A percentile compares a stretch with the other conserved stretches of the same genome.
These are phyloP conservation scores for Buteo buteo DNA, from an alignment of 2,113 vertebrate species.

Conservation along the genomic window DNA sequence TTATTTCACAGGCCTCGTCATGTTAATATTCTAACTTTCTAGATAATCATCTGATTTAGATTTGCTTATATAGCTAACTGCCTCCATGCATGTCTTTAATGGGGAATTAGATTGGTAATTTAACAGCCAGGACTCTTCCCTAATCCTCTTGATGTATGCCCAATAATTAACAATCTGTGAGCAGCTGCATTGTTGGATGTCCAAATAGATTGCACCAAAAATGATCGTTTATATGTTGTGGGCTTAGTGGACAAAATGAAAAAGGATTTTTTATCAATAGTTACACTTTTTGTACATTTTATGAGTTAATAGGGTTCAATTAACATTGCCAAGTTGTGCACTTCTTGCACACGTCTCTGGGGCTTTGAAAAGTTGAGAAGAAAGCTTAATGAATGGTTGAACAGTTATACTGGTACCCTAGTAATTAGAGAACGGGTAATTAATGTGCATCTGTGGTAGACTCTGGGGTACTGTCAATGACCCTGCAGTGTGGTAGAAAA, in stretches of 20 bases:
- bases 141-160: slow-evolving; percentile 37
- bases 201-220: slow-evolving; percentile 39
- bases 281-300: slow-evolving; percentile 66
- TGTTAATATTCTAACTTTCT: background rate
- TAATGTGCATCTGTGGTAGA: slow-evolving; percentile 75
- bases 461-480: slow-evolving; percentile 69
- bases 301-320: slow-evolving; percentile 76
- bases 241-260: slow-evolving; percentile 46
- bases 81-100: background rate
- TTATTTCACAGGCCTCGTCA: background rate
- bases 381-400: slow-evolving; percentile 73
- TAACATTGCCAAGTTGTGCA: slow-evolving; percentile 64
- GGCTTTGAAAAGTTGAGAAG: slow-evolving; percentile 68
- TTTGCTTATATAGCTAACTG: slow-evolving; percentile 46
- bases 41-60: slow-evolving; percentile 22
- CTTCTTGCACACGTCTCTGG: slow-evolving; percentile 58
- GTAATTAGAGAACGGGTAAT: slow-evolving; percentile 77
- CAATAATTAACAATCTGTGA: slow-evolving; percentile 51
- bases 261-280: slow-evolving; percentile 64
- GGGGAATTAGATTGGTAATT: slow-evolving; percentile 37
- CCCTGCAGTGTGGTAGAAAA: slow-evolving; percentile 62
- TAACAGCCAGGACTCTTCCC: background rate
- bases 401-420: slow-evolving; percentile 62
- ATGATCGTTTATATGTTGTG: background rate
- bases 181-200: slow-evolving; percentile 30